A percentile compares a stretch with the other conserved stretches of the same genome.
These are phyloP conservation scores for Cyprinodon tularosa DNA, from an alignment of 2,113 vertebrate genomes.

Conservation along the genomic window DNA sequence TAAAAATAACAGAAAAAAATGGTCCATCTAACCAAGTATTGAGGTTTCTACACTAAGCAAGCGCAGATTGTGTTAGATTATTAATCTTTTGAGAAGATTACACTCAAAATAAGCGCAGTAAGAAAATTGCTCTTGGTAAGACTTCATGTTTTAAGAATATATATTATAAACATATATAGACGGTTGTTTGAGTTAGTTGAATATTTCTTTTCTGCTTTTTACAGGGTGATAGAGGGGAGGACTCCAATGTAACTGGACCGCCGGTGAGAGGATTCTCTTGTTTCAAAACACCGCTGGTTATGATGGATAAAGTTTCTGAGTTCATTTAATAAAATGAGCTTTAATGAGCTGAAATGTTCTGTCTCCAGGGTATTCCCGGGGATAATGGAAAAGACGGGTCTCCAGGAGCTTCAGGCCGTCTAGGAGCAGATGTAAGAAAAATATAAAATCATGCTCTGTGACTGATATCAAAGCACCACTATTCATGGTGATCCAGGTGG, in stretches of 20 bases:
- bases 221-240: constrained; percentile 91
- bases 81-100: too few species aligned
- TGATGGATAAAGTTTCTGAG: not conserved
- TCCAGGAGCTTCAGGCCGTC: constrained; percentile 85
- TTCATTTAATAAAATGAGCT: not conserved
- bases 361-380: constrained; percentile 85
- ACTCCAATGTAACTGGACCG: constrained; percentile 80
- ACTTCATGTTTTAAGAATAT: too few species aligned
- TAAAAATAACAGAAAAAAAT: not conserved
- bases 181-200: not conserved
- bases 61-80: too few species aligned
- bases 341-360: constrained; percentile 4
- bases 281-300: not conserved
- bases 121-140: too few species aligned
- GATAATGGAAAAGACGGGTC: constrained; percentile 86
- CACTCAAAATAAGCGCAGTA: too few species aligned
- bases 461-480: not conserved
- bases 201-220: constrained; percentile 12
- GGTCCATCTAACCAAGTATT: too few species aligned
- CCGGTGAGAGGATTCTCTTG: constrained; percentile 81
- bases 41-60: too few species aligned
- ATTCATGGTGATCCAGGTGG: not conserved
- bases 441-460: not conserved
- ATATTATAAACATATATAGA: not conserved
- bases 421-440: constrained; percentile 86